Evolutionary conservation across 2,113 vertebrate species (phyloP).

Genomic region (Urocolius indicus): DNA sequence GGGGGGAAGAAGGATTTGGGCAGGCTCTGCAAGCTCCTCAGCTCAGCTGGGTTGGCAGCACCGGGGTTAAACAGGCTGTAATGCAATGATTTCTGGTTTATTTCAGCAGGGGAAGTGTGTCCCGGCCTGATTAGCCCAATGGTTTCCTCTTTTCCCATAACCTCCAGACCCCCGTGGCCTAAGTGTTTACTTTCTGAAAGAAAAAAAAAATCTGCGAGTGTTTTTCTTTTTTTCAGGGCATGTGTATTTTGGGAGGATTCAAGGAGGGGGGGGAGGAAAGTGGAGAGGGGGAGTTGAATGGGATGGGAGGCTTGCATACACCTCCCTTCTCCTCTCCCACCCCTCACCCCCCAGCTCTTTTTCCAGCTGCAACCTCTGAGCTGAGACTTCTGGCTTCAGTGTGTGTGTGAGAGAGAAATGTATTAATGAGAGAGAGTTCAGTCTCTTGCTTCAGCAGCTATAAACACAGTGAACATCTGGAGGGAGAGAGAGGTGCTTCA

Average conservation of each 20-base stretch:
- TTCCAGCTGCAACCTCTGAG: constrained; percentile 77
- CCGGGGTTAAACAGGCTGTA: constrained; percentile 76
- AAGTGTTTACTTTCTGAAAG: constrained; percentile 99
- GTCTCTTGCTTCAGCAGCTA: constrained; percentile 78
- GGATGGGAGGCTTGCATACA: constrained; percentile 43
- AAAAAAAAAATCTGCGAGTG: constrained; percentile 98
- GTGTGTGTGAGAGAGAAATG: constrained; percentile 51
- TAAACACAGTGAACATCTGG: constrained; percentile 86
- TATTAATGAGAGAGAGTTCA: constrained; percentile 79
- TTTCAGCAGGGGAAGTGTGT: constrained; percentile 97
- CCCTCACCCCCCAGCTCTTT: constrained; percentile 55
- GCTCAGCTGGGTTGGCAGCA: constrained; percentile 60
- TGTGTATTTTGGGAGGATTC: constrained; percentile 81
- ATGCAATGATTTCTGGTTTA: constrained; percentile 83
- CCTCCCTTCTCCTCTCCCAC: constrained; percentile 51
- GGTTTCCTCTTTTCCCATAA: constrained; percentile 99
- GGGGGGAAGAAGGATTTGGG: no score
- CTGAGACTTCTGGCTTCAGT: constrained; percentile 72
- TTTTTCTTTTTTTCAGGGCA: constrained; percentile 81
- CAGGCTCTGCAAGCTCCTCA: neutral
- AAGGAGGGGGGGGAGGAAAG: constrained; percentile 70
- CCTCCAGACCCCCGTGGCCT: constrained; percentile 96
- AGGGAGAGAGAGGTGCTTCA: constrained; percentile 50
- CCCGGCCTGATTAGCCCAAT: constrained; percentile 94
- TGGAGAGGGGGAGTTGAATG: constrained; percentile 50